Base-by-base conservation (phyloP, 2,113 vertebrate genomes). In the Lasiurus borealis region DNA sequence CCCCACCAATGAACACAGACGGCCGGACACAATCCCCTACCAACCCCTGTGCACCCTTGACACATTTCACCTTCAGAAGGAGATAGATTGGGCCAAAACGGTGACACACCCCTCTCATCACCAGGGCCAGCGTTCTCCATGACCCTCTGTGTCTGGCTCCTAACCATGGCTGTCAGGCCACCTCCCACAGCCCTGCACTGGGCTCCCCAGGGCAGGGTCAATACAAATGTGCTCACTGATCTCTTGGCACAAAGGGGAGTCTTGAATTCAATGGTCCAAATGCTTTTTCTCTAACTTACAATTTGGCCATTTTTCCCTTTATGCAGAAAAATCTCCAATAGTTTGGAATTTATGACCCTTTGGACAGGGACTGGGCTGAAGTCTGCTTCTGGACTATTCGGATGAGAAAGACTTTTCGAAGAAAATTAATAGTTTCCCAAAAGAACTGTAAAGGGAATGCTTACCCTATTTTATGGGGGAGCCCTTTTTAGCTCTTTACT, bases 331-430 rank as follows among this genome's bases (percentile, higher is more conserved):
- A 88, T 88, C 93, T 92, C 82, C 86, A 44, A 83, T 23, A 73
- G 73, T 96, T 94, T 66, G 69, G 88, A 77, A 97, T 97, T 97
- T 97, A 97, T 88, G 85, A 88, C 25, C 69, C 64, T 95, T 88
- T 91, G 59, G 94, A 94, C 73, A 72, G 78, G 85, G 71, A 78
- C 73, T 78, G 73, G 73, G 82, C 85, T 90, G 34, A 72, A 83
- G 81, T 88, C 88, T 31, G 90, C 90, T 96, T 97, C 93, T 97
- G 85, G 85, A 86, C 82, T 86, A 14, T 89, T 96, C 88, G 84
- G 91, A 75, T 68, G 44, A 50, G 78, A 89, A 85, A 91, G 46
- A 64, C 75, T 95, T 92, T 95, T 96, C 6, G 16, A 95, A 97
- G 96, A 89, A 96, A 97, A 96, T 88, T 12, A 92, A 75, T 27